Conservation (phyloP, 2,888 invertebrate species). For the Corbicula japonica region DNA sequence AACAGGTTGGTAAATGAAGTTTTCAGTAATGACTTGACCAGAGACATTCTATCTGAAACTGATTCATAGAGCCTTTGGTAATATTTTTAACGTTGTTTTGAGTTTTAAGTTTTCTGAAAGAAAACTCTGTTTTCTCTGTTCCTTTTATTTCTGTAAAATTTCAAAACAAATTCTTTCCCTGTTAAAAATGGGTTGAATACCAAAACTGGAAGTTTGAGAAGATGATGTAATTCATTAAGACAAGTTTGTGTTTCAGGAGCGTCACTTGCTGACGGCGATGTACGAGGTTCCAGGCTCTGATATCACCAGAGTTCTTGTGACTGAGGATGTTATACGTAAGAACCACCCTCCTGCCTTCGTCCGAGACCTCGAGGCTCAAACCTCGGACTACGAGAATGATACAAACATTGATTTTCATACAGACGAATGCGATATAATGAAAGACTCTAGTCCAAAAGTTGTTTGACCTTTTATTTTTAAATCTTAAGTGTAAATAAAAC, state of each 20-base stretch:
- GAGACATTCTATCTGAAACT: too few relatives aligned
- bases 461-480: too few relatives aligned
- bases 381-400: constrained; percentile 11
- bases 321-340: constrained; percentile 86
- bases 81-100: neutral
- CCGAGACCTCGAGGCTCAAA: constrained; percentile 15
- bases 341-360: constrained; percentile 80
- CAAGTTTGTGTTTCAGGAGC: constrained; percentile 91
- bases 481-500: too few relatives aligned
- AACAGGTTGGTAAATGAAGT: too few relatives aligned
- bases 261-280: constrained; percentile 97
- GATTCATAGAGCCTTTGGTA: neutral
- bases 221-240: neutral
- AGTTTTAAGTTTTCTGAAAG: too few relatives aligned
- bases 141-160: too few relatives aligned
- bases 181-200: too few relatives aligned
- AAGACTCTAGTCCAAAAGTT: constrained; percentile 28
- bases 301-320: constrained; percentile 95
- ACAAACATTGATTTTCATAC: constrained; percentile 3
- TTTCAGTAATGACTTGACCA: too few relatives aligned
- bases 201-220: too few relatives aligned
- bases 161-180: too few relatives aligned
- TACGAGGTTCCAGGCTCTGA: constrained; percentile 99
- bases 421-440: neutral
- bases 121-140: too few relatives aligned